Evolutionary conservation across 2,888 invertebrate species (phyloP).

Genomic region (Melikaiella ostensackeni): DNA sequence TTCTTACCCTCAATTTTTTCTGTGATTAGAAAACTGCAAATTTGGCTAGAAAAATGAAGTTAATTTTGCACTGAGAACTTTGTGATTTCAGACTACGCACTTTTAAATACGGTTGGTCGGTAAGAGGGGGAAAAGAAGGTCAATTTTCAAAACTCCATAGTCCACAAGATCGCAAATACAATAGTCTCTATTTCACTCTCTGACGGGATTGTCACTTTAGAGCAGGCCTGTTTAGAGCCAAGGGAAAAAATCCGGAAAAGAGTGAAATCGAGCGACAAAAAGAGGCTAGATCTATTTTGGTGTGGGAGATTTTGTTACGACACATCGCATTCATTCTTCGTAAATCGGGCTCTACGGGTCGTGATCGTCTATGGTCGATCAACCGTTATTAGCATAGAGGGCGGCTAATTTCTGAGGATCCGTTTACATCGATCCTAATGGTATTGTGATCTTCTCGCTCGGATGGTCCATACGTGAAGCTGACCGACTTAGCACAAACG

Average conservation of each 20-base stretch:
- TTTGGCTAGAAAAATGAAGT: too few species aligned
- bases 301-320: slow-evolving; percentile 35
- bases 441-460: slow-evolving; percentile 66
- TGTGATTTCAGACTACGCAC: too few species aligned
- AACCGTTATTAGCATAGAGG: slow-evolving; percentile 64
- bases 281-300: slow-evolving; percentile 29
- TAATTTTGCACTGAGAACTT: too few species aligned
- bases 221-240: not conserved
- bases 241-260: not conserved
- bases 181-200: not conserved
- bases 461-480: slow-evolving; percentile 62
- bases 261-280: slow-evolving; percentile 30
- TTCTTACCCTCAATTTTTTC: too few species aligned
- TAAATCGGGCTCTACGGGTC: slow-evolving; percentile 31
- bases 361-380: slow-evolving; percentile 59
- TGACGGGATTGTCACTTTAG: not conserved
- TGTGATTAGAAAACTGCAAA: too few species aligned
- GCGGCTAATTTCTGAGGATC: slow-evolving; percentile 62
- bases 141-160: too few species aligned
- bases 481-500: slow-evolving; percentile 70
- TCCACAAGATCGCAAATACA: too few species aligned
- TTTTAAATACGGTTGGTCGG: too few species aligned
- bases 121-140: too few species aligned
- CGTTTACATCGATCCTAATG: slow-evolving; percentile 50
- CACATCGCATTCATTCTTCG: slow-evolving; percentile 24